phyloP scores from a whole-genome alignment of 2,888 invertebrate genomes.

The Drosophila cracens region DNA sequence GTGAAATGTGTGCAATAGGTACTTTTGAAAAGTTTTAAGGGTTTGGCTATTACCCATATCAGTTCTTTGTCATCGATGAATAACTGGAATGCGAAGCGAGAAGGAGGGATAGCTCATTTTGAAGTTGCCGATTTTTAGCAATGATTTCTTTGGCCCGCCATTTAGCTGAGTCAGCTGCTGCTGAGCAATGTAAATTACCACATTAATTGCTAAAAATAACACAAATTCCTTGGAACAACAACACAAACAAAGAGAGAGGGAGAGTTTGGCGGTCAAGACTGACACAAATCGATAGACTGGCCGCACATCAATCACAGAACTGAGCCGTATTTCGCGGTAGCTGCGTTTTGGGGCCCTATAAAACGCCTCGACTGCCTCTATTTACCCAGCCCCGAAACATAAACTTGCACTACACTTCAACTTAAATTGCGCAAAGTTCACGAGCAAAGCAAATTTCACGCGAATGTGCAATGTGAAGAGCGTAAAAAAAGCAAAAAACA shows the following conservation, averaged over 20 bases:
- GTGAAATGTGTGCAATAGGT: neutral
- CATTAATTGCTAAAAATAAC: slow-evolving; percentile 43
- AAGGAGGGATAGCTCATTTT: slow-evolving; percentile 34
- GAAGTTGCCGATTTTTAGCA: slow-evolving; percentile 43
- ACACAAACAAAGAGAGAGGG: neutral
- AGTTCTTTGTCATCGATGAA: slow-evolving; percentile 65
- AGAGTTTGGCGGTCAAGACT: slow-evolving; percentile 8
- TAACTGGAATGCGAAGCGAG: slow-evolving; percentile 10
- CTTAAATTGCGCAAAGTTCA: slow-evolving; percentile 70
- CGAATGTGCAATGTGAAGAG: slow-evolving; percentile 69
- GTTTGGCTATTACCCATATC: slow-evolving; percentile 46
- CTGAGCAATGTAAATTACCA: slow-evolving; percentile 22
- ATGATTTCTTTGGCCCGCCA: slow-evolving; percentile 17
- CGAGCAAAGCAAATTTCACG: slow-evolving; percentile 75
- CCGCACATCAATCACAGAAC: slow-evolving; percentile 62
- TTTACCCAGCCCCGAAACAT: slow-evolving; percentile 43
- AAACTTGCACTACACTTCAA: slow-evolving; percentile 57
- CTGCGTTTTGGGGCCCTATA: slow-evolving; percentile 40
- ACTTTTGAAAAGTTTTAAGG: slow-evolving; percentile 29
- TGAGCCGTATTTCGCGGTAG: slow-evolving; percentile 37
- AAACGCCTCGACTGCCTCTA: slow-evolving; percentile 47
- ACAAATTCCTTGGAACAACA: slow-evolving; percentile 37
- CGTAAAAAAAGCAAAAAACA: slow-evolving; percentile 37
- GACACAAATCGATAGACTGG: slow-evolving; percentile 43
- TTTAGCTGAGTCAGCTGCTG: slow-evolving; percentile 42